Conservation (phyloP, 2,113 vertebrate species). For the Chroicocephalus ridibundus region DNA sequence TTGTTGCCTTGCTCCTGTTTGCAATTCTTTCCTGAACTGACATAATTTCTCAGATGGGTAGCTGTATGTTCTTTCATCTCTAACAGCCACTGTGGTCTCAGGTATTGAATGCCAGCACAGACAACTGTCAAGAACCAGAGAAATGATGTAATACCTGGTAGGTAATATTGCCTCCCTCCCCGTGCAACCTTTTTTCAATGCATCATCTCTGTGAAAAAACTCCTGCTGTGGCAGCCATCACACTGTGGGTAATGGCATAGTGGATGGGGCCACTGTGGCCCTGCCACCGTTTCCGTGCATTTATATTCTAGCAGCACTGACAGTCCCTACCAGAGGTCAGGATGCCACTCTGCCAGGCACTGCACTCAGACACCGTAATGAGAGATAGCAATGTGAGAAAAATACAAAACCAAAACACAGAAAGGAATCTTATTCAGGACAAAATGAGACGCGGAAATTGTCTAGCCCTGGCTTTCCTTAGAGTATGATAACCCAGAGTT, state of each 20-base stretch:
- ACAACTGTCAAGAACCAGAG: neutral
- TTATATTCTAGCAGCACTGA: neutral
- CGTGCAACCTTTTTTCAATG: neutral
- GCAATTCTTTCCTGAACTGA: neutral
- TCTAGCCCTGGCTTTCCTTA: neutral
- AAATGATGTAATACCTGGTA: neutral
- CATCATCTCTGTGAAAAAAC: neutral
- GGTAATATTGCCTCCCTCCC: neutral
- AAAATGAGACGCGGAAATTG: neutral
- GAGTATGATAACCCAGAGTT: neutral
- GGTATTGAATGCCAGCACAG: neutral
- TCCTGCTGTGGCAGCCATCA: neutral
- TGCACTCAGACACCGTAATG: accelerated
- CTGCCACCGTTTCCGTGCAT: neutral
- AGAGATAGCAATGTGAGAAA: neutral
- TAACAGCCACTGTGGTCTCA: neutral
- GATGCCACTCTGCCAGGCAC: neutral
- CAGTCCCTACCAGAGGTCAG: neutral
- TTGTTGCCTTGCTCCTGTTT: neutral
- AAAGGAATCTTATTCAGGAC: neutral
- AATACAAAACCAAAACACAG: neutral
- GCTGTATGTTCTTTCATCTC: neutral
- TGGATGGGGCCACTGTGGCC: accelerated
- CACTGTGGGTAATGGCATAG: neutral
- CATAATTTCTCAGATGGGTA: neutral